A percentile compares a stretch with the other conserved stretches of the same genome.
Evolutionary conservation across 2,113 vertebrate genomes (phyloP).

Genomic region (Andinoacara biseriatus): DNA sequence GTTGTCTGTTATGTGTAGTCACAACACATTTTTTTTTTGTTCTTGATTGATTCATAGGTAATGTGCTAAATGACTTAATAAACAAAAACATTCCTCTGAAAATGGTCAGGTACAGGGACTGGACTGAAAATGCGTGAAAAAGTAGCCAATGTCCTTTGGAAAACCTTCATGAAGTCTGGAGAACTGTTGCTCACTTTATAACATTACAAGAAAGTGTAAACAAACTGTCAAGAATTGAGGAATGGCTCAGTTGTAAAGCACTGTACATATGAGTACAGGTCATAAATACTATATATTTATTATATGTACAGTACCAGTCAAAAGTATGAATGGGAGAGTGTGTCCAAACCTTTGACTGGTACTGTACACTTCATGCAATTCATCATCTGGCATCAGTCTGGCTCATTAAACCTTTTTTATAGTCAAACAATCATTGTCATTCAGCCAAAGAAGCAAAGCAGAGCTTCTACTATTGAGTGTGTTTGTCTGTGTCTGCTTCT

Average conservation of each 20-base stretch:
- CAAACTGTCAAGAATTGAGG: not conserved
- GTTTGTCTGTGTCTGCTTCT: not conserved
- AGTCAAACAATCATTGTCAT: conserved; percentile 16
- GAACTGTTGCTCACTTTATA: not conserved
- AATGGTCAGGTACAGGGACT: not conserved
- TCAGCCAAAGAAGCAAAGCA: not conserved
- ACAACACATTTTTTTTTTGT: not conserved
- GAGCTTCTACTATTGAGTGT: not conserved
- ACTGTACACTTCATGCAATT: not conserved
- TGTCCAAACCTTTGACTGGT: no score
- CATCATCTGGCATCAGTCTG: not conserved
- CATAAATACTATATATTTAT: not conserved
- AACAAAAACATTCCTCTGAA: not conserved
- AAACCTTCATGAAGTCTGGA: not conserved
- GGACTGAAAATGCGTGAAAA: not conserved
- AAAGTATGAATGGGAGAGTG: no score
- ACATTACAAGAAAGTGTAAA: not conserved
- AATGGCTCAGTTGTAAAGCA: not conserved
- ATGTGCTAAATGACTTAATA: not conserved
- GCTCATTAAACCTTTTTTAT: not conserved
- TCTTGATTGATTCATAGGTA: not conserved
- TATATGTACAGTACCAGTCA: not conserved
- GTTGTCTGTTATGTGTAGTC: not conserved
- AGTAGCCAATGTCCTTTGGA: not conserved
- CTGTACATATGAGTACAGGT: not conserved